These are phyloP conservation scores for Periplaneta americana DNA, from an alignment of 1,140 invertebrate species.

Conservation along the genomic window DNA sequence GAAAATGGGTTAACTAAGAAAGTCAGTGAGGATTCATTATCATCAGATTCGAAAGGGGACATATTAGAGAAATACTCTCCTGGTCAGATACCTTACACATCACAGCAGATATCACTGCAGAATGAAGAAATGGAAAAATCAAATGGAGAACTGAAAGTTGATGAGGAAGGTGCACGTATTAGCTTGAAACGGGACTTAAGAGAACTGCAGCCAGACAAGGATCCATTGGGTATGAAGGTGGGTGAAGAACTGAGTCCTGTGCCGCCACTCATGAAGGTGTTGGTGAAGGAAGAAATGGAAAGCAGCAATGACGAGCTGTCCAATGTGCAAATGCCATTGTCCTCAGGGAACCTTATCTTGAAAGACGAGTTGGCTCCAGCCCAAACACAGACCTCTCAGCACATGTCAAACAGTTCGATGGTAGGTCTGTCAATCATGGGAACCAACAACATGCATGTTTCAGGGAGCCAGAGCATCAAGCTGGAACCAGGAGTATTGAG, in stretches of 20 bases:
- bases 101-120: background rate
- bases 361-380: background rate
- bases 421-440: background rate
- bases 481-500: background rate
- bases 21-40: background rate
- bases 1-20: background rate
- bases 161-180: background rate
- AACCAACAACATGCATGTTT: background rate
- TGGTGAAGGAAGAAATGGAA: constrained; percentile 49
- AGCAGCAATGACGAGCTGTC: constrained; percentile 29
- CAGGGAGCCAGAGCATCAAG: background rate
- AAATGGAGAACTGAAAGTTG: background rate
- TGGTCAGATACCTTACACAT: background rate
- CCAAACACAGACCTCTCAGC: background rate
- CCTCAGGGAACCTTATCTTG: background rate
- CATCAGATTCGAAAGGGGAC: background rate
- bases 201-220: background rate
- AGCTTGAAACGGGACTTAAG: background rate
- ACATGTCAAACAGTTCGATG: background rate
- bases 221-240: background rate
- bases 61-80: background rate
- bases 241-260: background rate
- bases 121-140: background rate
- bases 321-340: background rate
- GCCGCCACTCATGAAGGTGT: constrained; percentile 44